Percentiles rank a stretch among this genome's conserved stretches.
These are phyloP conservation scores for Pipistrellus pipistrellus DNA, from an alignment of 2,797 vertebrate genomes.

Conservation along the genomic window DNA sequence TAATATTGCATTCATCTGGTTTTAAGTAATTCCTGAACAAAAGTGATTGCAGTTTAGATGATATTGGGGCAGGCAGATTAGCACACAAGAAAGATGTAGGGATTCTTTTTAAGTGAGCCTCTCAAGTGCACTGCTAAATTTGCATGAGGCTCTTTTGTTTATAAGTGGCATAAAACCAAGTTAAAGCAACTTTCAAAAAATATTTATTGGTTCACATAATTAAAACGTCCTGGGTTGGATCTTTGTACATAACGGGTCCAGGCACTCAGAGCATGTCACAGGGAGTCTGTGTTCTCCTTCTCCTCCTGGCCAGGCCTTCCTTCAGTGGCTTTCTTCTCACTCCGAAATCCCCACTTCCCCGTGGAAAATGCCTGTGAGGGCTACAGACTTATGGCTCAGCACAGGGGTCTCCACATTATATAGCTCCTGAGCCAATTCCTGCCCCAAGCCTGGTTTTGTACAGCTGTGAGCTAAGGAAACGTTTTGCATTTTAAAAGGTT, in stretches of 20 bases:
- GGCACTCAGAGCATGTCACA: not conserved
- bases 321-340: not conserved
- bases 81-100: not conserved
- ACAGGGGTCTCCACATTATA: not conserved
- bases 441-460: not conserved
- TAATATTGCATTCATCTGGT: not conserved
- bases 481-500: constrained; percentile 31
- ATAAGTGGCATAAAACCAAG: constrained; percentile 50
- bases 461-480: not conserved
- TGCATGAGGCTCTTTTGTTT: constrained; percentile 52
- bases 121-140: not conserved
- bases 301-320: not conserved
- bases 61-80: not conserved
- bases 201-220: constrained; percentile 24
- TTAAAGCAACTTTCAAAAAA: constrained; percentile 41
- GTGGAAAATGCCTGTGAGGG: not conserved
- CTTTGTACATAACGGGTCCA: not conserved
- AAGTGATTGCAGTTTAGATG: not conserved
- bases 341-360: not conserved
- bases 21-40: constrained; percentile 49
- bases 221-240: constrained; percentile 50
- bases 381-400: not conserved
- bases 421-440: not conserved
- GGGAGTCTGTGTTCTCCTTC: not conserved
- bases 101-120: constrained; percentile 51